Evolutionary conservation across 2,888 invertebrate species (phyloP), one percentile per base, ranked within the genome.

Genomic region (Lasioglossum marginatum): DNA sequence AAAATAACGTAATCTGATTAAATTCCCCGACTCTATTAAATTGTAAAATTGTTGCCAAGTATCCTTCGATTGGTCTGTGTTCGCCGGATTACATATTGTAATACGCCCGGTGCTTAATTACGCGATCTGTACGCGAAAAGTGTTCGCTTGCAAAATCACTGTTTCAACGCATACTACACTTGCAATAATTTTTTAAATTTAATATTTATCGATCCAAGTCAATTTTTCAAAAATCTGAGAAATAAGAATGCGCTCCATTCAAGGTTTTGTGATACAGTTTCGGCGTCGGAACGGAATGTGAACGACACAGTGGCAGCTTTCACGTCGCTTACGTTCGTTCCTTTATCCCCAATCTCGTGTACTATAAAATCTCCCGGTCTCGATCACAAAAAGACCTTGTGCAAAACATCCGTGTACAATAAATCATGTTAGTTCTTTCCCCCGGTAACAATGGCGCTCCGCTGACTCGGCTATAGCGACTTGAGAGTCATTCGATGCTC

Each of bases 331-430:
- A 63, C 40, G 16, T 66, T 72, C 57, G 31, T 60, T 37, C 45
- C 10, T 80, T 71, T 31, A 14, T 76, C 72, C 40, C 23, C 48
- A 31, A 68, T 16, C 12, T 27, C 52, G 16, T 31, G 37, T 45
- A 75, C 77, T 66, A 79, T 48, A 76, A 81, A 85, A 81, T 78
- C 75, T 60, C 34, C 57, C 70, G 40, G 48, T 14, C 45, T 14
- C n/a, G 75, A 81, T 84, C 48, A 63, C 37, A 16, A 70, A 86
- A 81, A 86, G 88, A 81, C 66, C 81, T 85, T 85, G 66, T 85
- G 87, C 88, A 85, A 88, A 88, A 83, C 89, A 87, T 82, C 80
- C 83, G 75, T 45, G 75, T 80, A 78, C 89, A 48, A 89, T 89
- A 87, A 88, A 89, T 89, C 89, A 88, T 81, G 83, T 83, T 85